These are phyloP conservation scores for Myodes glareolus DNA, from an alignment of 2,113 vertebrate genomes.

Conservation along the genomic window DNA sequence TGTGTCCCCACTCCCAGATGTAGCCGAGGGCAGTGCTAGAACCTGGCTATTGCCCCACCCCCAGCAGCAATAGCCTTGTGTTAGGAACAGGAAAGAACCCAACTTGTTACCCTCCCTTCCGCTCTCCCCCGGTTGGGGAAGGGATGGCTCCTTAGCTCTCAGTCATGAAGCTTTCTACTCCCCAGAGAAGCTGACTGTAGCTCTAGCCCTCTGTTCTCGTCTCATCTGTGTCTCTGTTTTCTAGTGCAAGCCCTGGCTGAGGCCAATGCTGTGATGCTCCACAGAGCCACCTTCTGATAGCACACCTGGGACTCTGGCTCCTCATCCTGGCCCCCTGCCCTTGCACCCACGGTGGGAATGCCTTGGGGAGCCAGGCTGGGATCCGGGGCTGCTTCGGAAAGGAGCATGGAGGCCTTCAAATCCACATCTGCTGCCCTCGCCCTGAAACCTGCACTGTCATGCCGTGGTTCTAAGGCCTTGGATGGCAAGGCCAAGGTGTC, in stretches of 20 bases:
- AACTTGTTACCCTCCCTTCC: not conserved
- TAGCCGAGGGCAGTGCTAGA: not conserved
- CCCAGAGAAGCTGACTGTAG: not conserved
- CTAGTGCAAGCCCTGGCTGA: slow-evolving; percentile 92
- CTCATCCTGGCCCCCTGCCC: not conserved
- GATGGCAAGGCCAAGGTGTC: not conserved
- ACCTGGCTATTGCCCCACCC: not conserved
- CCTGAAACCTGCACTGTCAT: not conserved
- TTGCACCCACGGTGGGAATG: accelerated
- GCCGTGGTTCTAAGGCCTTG: not conserved
- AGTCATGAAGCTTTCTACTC: not conserved
- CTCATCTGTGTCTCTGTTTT: slow-evolving; percentile 44
- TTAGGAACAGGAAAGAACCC: not conserved
- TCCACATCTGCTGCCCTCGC: not conserved
- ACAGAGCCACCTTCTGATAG: slow-evolving; percentile 91
- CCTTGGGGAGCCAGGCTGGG: not conserved
- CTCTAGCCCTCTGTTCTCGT: accelerated
- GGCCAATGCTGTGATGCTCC: slow-evolving; percentile 89
- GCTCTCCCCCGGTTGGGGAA: not conserved
- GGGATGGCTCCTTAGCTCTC: not conserved
- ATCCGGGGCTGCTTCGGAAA: not conserved
- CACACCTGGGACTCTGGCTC: not conserved
- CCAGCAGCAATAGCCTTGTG: not conserved
- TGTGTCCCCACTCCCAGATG: not conserved
- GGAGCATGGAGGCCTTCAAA: not conserved